These are phyloP conservation scores for Parapristionchus giblindavisi DNA, from an alignment of 2,888 invertebrate species.

Conservation along the genomic window DNA sequence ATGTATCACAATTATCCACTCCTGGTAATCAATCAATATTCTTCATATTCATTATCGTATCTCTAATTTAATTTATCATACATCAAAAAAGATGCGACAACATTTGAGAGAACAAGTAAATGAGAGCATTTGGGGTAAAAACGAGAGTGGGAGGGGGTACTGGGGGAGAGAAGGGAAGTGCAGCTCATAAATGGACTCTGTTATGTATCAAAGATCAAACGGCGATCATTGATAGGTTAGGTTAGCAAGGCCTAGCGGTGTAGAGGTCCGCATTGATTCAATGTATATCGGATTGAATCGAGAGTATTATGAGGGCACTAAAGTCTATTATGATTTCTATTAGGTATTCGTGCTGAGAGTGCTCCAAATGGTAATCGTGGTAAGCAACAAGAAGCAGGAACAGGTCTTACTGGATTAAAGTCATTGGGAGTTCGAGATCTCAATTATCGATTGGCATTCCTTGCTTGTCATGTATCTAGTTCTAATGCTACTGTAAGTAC, in stretches of 20 bases:
- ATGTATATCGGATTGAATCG: conserved; percentile 1
- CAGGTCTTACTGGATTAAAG: conserved; percentile 87
- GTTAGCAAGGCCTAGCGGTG: no score
- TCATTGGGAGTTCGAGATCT: conserved; percentile 86
- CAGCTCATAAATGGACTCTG: no score
- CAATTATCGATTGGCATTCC: conserved; percentile 87
- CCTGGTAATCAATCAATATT: conserved; percentile 77
- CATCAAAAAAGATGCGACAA: no score
- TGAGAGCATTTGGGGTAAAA: no score
- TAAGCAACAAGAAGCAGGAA: conserved; percentile 74
- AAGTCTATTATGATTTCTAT: not conserved
- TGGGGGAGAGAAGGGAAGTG: no score
- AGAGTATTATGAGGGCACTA: no score
- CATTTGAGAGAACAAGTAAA: no score
- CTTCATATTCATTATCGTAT: not conserved
- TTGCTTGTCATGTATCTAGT: conserved; percentile 89
- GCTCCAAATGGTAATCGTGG: not conserved
- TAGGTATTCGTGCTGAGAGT: conserved; percentile 36
- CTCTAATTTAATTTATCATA: no score
- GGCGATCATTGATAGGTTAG: not conserved
- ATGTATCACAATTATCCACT: conserved; percentile 85
- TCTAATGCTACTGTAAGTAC: conserved; percentile 80
- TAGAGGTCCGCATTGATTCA: no score
- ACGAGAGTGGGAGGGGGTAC: no score
- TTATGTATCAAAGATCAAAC: no score